A percentile compares a stretch with the other conserved stretches of the same genome.
These are phyloP conservation scores for Capitulum mitella DNA, from an alignment of 2,888 invertebrate genomes.

Conservation along the genomic window DNA sequence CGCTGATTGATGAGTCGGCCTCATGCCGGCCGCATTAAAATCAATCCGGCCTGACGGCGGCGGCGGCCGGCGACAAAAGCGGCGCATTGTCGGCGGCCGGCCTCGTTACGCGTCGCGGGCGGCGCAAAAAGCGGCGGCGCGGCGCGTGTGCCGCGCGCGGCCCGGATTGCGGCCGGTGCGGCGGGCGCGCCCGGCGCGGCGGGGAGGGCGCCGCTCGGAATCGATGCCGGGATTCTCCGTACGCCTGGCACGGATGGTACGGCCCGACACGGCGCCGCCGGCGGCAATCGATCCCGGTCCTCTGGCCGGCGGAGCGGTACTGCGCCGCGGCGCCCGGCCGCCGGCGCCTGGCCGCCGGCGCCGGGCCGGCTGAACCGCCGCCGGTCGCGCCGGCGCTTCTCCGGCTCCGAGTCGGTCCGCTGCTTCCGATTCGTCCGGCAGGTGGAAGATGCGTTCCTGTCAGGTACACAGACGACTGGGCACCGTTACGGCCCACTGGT, in stretches of 20 bases:
- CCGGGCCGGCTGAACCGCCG: background rate
- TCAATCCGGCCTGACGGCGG: background rate
- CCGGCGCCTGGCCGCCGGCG: no score
- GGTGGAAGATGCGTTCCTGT: no score
- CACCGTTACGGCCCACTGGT: no score
- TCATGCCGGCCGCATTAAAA: background rate
- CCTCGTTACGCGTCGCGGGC: background rate
- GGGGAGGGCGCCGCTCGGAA: background rate
- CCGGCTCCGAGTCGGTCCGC: no score
- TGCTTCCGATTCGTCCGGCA: no score
- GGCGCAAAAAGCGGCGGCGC: no score
- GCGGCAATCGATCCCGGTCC: background rate
- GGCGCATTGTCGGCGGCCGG: background rate
- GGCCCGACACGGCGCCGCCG: background rate
- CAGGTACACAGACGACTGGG: no score
- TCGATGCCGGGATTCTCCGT: conserved; percentile 9
- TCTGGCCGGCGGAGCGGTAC: no score
- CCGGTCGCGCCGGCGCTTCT: background rate
- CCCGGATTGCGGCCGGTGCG: no score
- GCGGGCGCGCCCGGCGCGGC: background rate
- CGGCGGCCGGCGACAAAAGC: background rate
- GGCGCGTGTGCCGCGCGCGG: no score
- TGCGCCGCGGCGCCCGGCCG: no score
- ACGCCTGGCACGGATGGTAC: conserved; percentile 8
- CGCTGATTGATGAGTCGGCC: background rate